Evolutionary conservation across 2,797 vertebrate species (phyloP), one percentile per base, ranked within the genome.

Genomic region (Astyanax mexicanus): DNA sequence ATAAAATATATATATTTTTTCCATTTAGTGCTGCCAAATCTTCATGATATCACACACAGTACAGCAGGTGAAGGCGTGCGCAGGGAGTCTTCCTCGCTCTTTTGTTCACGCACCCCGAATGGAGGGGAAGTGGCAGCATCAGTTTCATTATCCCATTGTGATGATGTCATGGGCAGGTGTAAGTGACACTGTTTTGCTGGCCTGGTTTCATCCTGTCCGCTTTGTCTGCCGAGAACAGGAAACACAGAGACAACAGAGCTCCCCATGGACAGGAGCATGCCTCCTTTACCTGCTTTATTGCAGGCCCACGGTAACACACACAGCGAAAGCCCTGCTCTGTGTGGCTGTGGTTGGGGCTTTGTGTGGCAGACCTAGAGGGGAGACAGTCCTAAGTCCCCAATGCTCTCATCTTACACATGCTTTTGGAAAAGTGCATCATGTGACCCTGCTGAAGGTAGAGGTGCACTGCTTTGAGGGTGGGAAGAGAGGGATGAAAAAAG

Each of bases 81-180:
- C 2, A 6, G 15, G 40, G 15, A 45, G 19, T 19, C 51, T 66
- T 57, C 27, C 5, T 25, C 13, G 4, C 62, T 44, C 64, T 75
- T 75, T 68, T 60, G 64, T 68, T 68, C 13, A 19, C 13, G 7
- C 51, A 29, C 45, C 13, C 29, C 7, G 0, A 35, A 27, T 13
- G 32, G 83, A 77, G 66, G 80, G 75, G 35, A 78, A 80, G 80
- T 12, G 29, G 29, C 32, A 60, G 73, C 54, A 68, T 75, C 54
- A 40, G 9, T 68, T 75, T 75, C 65, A 60, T 69, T 10, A 58
- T 37, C 32, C 23, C 44, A 76, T 69, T 69, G 65, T 69, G 45
- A 23, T 69, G 32, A 62, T 42, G 55, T 35, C 45, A 61, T 44
- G 37, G 40, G 8, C 74, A 69, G 55, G 57, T 54, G 66, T 76